Evolutionary conservation across 1,140 invertebrate species (phyloP).

Genomic region (Nasonia longicornis): DNA sequence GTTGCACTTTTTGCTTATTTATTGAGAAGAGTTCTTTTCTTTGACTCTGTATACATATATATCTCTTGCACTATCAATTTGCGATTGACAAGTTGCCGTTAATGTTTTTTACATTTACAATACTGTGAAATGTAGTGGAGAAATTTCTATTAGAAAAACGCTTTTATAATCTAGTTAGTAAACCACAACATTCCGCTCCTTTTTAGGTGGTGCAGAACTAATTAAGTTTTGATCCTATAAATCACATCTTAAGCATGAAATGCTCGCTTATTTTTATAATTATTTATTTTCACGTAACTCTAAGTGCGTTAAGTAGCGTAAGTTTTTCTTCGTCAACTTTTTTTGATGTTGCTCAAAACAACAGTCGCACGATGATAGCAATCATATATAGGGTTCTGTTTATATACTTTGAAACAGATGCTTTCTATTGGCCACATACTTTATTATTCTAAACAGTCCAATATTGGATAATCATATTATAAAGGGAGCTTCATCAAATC

Average conservation of each 20-base stretch:
- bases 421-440: neutral
- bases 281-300: constrained; percentile 66
- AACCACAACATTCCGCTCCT: constrained; percentile 66
- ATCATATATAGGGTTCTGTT: neutral
- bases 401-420: neutral
- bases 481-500: neutral
- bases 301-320: constrained; percentile 48
- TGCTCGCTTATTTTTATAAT: constrained; percentile 68
- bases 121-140: constrained; percentile 55
- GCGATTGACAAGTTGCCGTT: constrained; percentile 61
- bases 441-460: neutral
- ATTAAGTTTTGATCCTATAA: constrained; percentile 57
- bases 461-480: neutral
- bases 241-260: constrained; percentile 62
- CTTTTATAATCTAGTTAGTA: constrained; percentile 64
- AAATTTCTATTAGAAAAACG: constrained; percentile 62
- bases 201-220: constrained; percentile 60
- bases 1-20: constrained; percentile 67
- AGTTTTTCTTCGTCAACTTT: constrained; percentile 12
- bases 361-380: neutral
- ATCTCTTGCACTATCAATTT: constrained; percentile 59
- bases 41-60: constrained; percentile 55
- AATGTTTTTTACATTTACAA: constrained; percentile 55
- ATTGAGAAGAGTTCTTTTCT: constrained; percentile 59
- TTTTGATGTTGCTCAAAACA: neutral